Evolutionary conservation across 2,797 vertebrate genomes (phyloP), one percentile per base, ranked within the genome.

Genomic region (Brachyrhaphis roseni): DNA sequence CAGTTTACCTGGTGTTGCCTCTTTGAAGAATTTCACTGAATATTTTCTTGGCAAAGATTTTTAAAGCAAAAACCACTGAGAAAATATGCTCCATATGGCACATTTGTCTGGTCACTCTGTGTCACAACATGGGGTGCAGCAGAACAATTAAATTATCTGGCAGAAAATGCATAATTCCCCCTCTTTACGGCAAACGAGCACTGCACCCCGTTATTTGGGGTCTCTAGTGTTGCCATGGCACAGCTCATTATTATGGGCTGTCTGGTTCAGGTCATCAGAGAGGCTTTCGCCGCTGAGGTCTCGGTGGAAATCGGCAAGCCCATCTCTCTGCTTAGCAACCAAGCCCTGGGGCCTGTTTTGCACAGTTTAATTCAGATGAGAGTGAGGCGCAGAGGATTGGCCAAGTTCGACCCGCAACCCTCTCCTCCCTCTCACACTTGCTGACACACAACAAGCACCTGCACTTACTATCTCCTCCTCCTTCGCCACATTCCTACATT

Each of bases 321-420:
- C 93, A 92, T 95, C 94, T 95, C 93, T 95, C 92, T 95, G 95
- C 96, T 96, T 96, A 96, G 96, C 96, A 96, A 96, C 96, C 91
- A 86, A 91, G 93, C 95, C 95, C 95, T 92, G 94, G 94, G 95
- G 95, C 95, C 94, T 94, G 93, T 95, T 96, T 95, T 95, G 93
- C 94, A 94, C 95, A 94, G 95, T 94, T 95, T 95, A 95, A 95
- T 96, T 96, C 95, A 95, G 93, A 95, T 95, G 94, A 95, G 93
- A 94, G 94, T 91, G 93, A 86, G 87, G 80, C 51, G 84, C 90
- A 89, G 91, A 53, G 93, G 95, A 96, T 96, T 96, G 95, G 95
- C 91, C 93, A 62, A 85, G 81, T 79, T 74, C 77, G 3, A 82
- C 83, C 84, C 79, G 49, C 90, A 70, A 74, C 83, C 80, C 83